Evolutionary conservation across 1,140 invertebrate species (phyloP).

Genomic region (Anthonomus grandis): DNA sequence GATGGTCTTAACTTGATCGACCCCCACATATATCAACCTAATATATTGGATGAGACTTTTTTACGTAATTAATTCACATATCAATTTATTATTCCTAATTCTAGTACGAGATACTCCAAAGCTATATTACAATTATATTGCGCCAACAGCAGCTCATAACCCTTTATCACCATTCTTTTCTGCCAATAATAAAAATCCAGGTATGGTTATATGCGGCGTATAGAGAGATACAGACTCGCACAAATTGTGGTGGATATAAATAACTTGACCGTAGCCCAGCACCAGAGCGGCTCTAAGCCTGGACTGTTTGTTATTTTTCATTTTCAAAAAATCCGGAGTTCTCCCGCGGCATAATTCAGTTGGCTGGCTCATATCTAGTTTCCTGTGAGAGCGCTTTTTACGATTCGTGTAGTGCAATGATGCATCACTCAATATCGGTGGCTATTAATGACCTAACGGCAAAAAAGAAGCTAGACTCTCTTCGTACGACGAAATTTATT

Average conservation of each 20-base stretch:
- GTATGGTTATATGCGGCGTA: too few relatives aligned
- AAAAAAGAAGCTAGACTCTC: slow-evolving; percentile 27
- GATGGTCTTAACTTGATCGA: too few relatives aligned
- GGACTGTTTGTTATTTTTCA: slow-evolving; percentile 51
- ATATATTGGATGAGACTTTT: too few relatives aligned
- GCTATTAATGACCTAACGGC: slow-evolving; percentile 45
- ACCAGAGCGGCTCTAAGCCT: slow-evolving; percentile 44
- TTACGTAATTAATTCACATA: too few relatives aligned
- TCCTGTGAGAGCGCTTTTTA: slow-evolving; percentile 45
- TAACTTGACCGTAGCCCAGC: slow-evolving; percentile 29
- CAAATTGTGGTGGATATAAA: slow-evolving; percentile 15
- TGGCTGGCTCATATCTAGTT: slow-evolving; percentile 47
- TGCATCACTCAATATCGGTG: slow-evolving; percentile 51
- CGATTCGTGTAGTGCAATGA: slow-evolving; percentile 42
- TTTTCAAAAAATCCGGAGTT: slow-evolving; percentile 50
- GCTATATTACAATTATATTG: too few relatives aligned
- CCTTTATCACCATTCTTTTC: slow-evolving; percentile 9
- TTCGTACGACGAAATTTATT: too few relatives aligned
- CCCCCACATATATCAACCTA: too few relatives aligned
- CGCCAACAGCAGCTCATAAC: slow-evolving; percentile 1
- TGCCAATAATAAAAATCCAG: slow-evolving; percentile 16
- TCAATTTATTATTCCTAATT: too few relatives aligned
- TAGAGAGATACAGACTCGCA: slow-evolving; percentile 15
- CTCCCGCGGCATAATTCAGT: slow-evolving; percentile 45
- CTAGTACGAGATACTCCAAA: too few relatives aligned